These are phyloP conservation scores for Staurois parvus DNA, from an alignment of 2,797 vertebrate species.

Conservation along the genomic window DNA sequence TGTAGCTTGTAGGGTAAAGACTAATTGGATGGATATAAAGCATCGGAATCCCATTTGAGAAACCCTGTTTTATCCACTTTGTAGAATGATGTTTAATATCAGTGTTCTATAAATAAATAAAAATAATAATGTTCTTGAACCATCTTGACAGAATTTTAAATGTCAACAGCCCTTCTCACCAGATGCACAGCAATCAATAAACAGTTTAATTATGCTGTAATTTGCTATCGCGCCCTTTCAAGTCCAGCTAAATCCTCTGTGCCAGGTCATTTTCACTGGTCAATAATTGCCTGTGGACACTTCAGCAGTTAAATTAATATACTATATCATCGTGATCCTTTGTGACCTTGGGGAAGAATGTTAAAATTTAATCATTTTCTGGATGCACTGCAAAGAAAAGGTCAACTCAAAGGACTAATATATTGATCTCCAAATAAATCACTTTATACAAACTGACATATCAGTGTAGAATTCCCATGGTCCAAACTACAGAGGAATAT, in stretches of 20 bases:
- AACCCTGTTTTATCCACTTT: too few relatives aligned
- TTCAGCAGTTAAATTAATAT: not conserved
- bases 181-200: not conserved
- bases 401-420: not conserved
- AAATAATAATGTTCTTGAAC: too few relatives aligned
- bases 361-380: not conserved
- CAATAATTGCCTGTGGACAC: not conserved
- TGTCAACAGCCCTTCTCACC: too few relatives aligned
- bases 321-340: slow-evolving; percentile 5
- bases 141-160: too few relatives aligned
- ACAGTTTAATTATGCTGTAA: not conserved
- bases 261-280: not conserved
- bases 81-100: too few relatives aligned
- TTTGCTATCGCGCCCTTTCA: not conserved
- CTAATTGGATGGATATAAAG: too few relatives aligned
- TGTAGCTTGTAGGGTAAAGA: too few relatives aligned
- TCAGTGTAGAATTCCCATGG: not conserved
- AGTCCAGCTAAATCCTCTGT: not conserved
- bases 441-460: not conserved
- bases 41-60: too few relatives aligned
- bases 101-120: too few relatives aligned
- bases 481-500: too few relatives aligned
- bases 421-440: slow-evolving; percentile 4
- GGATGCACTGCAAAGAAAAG: not conserved
- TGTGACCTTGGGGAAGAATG: not conserved